Conservation (phyloP, 2,888 invertebrate species). For the Pandemis heparana region DNA sequence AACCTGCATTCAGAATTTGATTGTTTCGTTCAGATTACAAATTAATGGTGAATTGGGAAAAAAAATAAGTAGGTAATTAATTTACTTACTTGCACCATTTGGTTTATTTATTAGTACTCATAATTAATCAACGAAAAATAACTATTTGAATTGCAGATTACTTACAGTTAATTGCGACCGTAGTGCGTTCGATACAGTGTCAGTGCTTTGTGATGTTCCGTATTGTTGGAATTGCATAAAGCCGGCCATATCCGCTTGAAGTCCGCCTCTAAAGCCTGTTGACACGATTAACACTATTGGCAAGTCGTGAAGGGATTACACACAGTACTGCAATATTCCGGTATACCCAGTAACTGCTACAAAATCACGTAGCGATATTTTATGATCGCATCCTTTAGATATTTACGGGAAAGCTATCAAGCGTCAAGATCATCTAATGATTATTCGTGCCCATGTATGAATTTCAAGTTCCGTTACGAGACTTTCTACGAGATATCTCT, state of each 20-base stretch:
- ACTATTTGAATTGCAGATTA: not conserved
- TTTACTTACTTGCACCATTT: no score
- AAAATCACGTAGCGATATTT: not conserved
- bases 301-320: slow-evolving; percentile 16
- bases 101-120: no score
- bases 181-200: not conserved
- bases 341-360: not conserved
- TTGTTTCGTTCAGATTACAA: no score
- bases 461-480: not conserved
- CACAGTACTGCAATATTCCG: not conserved
- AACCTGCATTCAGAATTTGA: no score
- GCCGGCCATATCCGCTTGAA: slow-evolving; percentile 11
- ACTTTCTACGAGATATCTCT: not conserved
- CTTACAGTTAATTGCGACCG: not conserved
- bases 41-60: no score
- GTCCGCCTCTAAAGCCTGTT: slow-evolving; percentile 19
- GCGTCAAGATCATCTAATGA: not conserved
- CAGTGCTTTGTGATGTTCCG: slow-evolving; percentile 21
- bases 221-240: slow-evolving; percentile 19
- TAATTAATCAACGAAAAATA: not conserved
- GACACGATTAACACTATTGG: slow-evolving; percentile 28
- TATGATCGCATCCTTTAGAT: not conserved
- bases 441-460: not conserved
- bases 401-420: not conserved
- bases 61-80: no score